Conservation (phyloP, 2,797 vertebrate species). For the Philypnodon macrostomus region DNA sequence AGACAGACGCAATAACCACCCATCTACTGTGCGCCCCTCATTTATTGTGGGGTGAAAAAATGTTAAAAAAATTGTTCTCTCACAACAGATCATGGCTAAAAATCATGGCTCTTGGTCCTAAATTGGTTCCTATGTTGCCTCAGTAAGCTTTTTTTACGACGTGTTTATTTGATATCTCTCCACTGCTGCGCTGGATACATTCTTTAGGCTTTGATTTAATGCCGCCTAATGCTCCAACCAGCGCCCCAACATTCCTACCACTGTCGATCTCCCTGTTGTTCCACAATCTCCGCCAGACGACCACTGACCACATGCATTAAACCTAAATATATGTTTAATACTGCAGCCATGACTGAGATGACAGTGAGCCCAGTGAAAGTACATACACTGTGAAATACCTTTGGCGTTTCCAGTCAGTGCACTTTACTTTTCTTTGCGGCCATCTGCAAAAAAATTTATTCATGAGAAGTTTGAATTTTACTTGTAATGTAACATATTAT, state of each 20-base stretch:
- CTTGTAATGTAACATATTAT: conserved; percentile 24
- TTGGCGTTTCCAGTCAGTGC: conserved; percentile 48
- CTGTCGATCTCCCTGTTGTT: conserved; percentile 59
- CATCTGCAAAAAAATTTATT: too few species aligned
- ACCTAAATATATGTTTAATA: conserved; percentile 62
- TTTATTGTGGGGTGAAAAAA: too few species aligned
- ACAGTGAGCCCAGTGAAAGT: too few species aligned
- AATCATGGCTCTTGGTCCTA: neutral
- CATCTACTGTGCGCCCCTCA: too few species aligned
- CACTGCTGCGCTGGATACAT: conserved; percentile 43
- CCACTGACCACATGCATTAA: conserved; percentile 60
- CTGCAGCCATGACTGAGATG: too few species aligned
- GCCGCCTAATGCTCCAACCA: conserved; percentile 67
- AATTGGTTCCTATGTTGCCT: conserved; percentile 7
- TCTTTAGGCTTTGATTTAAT: conserved; percentile 73
- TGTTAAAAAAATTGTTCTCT: too few species aligned
- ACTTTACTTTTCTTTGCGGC: conserved; percentile 25
- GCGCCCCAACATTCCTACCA: conserved; percentile 68
- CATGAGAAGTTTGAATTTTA: conserved; percentile 27
- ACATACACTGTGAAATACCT: conserved; percentile 46
- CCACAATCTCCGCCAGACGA: conserved; percentile 50
- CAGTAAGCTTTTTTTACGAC: conserved; percentile 22
- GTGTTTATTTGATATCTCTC: conserved; percentile 25
- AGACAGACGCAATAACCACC: too few species aligned
- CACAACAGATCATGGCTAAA: too few species aligned